These are phyloP conservation scores for Galeruca laticollis DNA, from an alignment of 2,888 invertebrate genomes.

Conservation along the genomic window DNA sequence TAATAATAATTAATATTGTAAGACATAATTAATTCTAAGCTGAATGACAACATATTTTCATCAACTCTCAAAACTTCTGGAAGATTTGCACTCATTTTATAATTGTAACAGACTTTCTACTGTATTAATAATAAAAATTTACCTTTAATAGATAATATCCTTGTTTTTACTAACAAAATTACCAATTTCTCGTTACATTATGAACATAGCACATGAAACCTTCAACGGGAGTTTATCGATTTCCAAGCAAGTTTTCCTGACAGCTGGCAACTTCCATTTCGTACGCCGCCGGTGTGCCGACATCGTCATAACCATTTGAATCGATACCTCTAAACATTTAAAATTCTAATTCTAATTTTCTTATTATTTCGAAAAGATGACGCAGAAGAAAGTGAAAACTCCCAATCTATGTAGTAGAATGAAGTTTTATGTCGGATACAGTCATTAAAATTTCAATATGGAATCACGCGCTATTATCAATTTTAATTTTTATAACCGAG, in stretches of 20 bases:
- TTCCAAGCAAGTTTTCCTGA: conserved; percentile 12
- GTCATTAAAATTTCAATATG: too few relatives aligned
- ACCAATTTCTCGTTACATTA: conserved; percentile 4
- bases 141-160: conserved; percentile 4
- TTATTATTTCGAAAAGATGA: too few relatives aligned
- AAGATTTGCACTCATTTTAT: neutral
- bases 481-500: too few relatives aligned
- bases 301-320: conserved; percentile 13
- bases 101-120: neutral
- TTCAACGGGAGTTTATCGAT: conserved; percentile 27
- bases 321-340: conserved; percentile 17
- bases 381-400: neutral
- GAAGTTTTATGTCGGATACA: too few relatives aligned
- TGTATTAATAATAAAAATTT: neutral
- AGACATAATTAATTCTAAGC: neutral
- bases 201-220: conserved; percentile 25
- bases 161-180: neutral
- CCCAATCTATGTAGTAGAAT: too few relatives aligned
- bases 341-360: neutral
- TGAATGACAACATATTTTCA: neutral
- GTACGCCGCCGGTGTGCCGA: conserved; percentile 14
- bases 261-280: conserved; percentile 26
- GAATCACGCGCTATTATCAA: too few relatives aligned
- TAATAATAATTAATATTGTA: too few relatives aligned
- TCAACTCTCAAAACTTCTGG: neutral